A percentile compares a stretch with the other conserved stretches of the same genome.
phyloP scores from a whole-genome alignment of 1,140 invertebrate genomes.

The Atta colombica region DNA sequence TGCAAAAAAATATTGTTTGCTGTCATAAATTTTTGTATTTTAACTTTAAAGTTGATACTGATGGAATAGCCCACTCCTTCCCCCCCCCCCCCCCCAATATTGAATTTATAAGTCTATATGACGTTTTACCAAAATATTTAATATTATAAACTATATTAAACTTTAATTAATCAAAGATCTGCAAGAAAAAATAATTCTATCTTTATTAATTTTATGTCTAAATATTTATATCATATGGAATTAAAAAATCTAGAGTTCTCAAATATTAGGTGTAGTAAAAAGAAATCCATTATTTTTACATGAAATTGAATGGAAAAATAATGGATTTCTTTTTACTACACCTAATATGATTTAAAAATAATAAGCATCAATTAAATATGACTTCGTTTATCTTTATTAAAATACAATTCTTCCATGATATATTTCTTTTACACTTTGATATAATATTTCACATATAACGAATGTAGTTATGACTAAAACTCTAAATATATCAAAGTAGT shows the following conservation, averaged over 20 bases:
- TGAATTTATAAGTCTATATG: neutral
- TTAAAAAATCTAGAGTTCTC: neutral
- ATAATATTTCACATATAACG: neutral
- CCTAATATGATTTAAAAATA: neutral
- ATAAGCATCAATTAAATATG: neutral
- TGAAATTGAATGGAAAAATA: no score
- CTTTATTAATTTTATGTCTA: neutral
- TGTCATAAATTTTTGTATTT: no score
- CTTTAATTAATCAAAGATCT: neutral
- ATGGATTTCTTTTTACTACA: no score
- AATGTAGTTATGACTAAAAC: neutral
- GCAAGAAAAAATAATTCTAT: neutral
- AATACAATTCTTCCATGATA: neutral
- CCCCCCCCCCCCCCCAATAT: neutral
- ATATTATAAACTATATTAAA: neutral
- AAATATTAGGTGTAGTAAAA: no score
- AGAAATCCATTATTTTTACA: no score
- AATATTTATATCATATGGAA: neutral
- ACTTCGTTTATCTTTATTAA: neutral
- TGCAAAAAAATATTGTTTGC: no score
- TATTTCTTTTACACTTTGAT: neutral
- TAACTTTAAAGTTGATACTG: no score
- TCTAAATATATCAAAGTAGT: no score
- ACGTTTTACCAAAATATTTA: neutral
- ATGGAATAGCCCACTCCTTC: no score